Evolutionary conservation across 2,113 vertebrate genomes (phyloP).

Genomic region (Rafetus swinhoei): DNA sequence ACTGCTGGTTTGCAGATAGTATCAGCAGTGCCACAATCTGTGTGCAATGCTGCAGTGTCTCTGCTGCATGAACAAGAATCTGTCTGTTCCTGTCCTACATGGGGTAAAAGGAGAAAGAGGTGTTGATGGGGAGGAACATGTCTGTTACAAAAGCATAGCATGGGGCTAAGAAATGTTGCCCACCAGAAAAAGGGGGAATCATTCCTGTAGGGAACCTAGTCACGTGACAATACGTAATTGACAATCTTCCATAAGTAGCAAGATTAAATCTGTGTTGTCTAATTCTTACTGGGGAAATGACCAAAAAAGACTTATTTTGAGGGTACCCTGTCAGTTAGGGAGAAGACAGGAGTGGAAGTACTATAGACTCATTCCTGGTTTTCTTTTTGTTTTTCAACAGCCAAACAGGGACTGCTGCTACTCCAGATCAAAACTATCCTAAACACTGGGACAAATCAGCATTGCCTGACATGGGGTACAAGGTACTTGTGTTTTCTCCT

Average conservation of each 20-base stretch:
- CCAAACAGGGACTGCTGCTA: conserved; percentile 43
- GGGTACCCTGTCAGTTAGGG: background rate
- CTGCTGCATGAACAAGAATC: background rate
- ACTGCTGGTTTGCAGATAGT: background rate
- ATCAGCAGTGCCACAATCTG: background rate
- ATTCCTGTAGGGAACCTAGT: background rate
- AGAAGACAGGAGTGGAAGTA: background rate
- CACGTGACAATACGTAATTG: background rate
- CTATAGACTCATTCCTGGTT: background rate
- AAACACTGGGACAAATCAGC: conserved; percentile 80
- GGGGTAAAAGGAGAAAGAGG: background rate
- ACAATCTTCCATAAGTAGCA: background rate
- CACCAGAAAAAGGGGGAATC: background rate
- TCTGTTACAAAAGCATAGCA: background rate
- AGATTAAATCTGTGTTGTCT: background rate
- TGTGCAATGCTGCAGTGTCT: background rate
- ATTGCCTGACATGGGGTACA: conserved; percentile 75
- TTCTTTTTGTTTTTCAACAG: conserved; percentile 10
- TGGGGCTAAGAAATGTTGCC: background rate
- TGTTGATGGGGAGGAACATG: background rate
- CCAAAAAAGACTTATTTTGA: background rate
- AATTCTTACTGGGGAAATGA: background rate
- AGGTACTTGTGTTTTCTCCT: conserved; percentile 67
- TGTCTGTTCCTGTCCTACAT: background rate
- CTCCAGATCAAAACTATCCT: conserved; percentile 71